Conservation (phyloP, 2,888 invertebrate genomes). For the Ectemnius continuus region DNA sequence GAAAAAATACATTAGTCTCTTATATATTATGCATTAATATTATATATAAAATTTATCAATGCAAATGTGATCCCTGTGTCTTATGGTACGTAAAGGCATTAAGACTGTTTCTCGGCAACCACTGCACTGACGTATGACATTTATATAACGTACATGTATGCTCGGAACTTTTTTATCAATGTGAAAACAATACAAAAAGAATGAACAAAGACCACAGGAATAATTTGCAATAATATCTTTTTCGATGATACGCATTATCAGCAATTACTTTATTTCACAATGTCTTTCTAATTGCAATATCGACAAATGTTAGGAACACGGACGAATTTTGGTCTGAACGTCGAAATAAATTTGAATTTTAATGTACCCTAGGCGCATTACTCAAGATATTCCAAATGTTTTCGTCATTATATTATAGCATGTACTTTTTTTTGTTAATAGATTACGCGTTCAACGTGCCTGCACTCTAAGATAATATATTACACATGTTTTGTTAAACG, state of each 20-base stretch:
- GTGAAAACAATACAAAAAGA: not conserved
- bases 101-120: conserved; percentile 6
- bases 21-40: conserved; percentile 57
- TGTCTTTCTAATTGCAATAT: conserved; percentile 7
- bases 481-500: conserved; percentile 35
- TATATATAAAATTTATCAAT: conserved; percentile 57
- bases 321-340: not conserved
- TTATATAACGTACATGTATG: not conserved
- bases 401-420: too few species aligned
- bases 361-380: too few species aligned
- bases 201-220: conserved; percentile 56
- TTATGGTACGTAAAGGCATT: conserved; percentile 23
- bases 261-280: conserved; percentile 53
- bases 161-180: not conserved
- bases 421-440: too few species aligned
- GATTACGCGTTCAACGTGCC: conserved; percentile 24
- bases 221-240: conserved; percentile 58
- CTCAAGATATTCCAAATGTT: too few species aligned
- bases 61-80: conserved; percentile 64
- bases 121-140: not conserved
- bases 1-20: conserved; percentile 78
- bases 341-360: too few species aligned
- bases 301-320: not conserved
- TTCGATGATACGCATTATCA: conserved; percentile 49
- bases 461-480: conserved; percentile 37